Base-by-base conservation (phyloP, 2,797 vertebrate genomes). In the Ambastaia sidthimunki region DNA sequence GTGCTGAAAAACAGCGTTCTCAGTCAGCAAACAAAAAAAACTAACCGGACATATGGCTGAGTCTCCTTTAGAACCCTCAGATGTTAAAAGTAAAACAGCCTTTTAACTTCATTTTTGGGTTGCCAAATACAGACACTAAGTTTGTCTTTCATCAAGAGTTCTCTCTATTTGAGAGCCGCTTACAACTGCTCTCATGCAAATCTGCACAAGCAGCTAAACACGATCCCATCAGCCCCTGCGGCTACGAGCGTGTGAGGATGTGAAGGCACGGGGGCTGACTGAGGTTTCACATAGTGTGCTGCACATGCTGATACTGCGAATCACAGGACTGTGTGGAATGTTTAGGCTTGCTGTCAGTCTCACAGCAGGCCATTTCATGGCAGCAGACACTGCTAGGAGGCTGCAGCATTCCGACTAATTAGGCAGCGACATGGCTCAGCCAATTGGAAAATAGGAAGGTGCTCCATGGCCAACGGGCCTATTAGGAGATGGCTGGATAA, bases 381-480 rank as follows among this genome's bases (percentile, higher is more conserved):
- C 91, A 90, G 84, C 74, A 87, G 85, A 86, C 84, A 84, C 85
- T 88, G 88, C 67, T 48, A 44, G 55, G 67, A 78, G 67, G 55
- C 67, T 71, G 67, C 67, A 90, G 90, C 88, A 90, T 87, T 90
- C 82, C 79, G 88, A 88, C 90, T 93, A 94, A 94, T 93, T 93
- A 93, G 88, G 89, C 90, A 88, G 91, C 25, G 47, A 90, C 92
- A 89, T 87, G 85, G 88, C 86, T 89, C 92, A 92, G 88, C 82
- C 92, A 91, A 84, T 92, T 88, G 91, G 90, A 93, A 93, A 92
- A 93, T 92, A 89, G 88, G 86, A 90, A 85, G 83, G 85, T 87
- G 87, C 88, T 91, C 85, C 83, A 75, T 86, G 85, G 88, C 84
- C 88, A 87, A 88, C 85, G 82, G 86, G 81, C 90, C 90, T 88